Base-by-base conservation (phyloP, 2,888 invertebrate genomes). In the Tipula confusa region DNA sequence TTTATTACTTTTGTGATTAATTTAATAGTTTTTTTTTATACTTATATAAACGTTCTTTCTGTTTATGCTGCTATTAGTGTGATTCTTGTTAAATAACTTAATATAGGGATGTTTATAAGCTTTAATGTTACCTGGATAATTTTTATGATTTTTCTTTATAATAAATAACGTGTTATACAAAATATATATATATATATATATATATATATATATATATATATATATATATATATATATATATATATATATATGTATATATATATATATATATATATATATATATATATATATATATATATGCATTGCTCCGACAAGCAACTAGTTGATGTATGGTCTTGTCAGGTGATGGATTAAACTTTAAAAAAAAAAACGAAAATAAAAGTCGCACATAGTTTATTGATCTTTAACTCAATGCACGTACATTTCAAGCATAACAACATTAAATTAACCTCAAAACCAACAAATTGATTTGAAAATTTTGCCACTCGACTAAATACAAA, bases 11-110 rank as follows among this genome's bases (percentile, higher is more conserved):
- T 64, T 64, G 64, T 64, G 64, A 64, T 64, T 64, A 64, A 64
- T 64, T 64, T 64, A 64, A 64, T 64, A 64, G 64, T 64, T 64
- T 64, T 24, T 13, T 24, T 64, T 64, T 64, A 64, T 64, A n/a
- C n/a, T 18, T 64, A 64, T 64, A n/a, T n/a, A 64, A 18, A 64
- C 24, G 24, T 64, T 24, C 2, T 64, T 43, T n/a, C 15, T 43
- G 15, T 43, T 43, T 64, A 64, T 64, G 64, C 64, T 64, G 64
- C 11, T 64, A 64, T 64, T 24, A 64, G 64, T 64, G 64, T 64
- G 64, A 64, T 64, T 64, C 64, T 64, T 64, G 24, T 24, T 64
- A 64, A 64, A 64, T 64, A 64, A 64, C 64, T 64, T 64, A 64
- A 64, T n/a, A n/a, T 64, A 24, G 64, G 7, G 64, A 64, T 9